A percentile compares a stretch with the other conserved stretches of the same genome.
These are phyloP conservation scores for Peromyscus maniculatus DNA, from an alignment of 2,113 vertebrate genomes.

Conservation along the genomic window DNA sequence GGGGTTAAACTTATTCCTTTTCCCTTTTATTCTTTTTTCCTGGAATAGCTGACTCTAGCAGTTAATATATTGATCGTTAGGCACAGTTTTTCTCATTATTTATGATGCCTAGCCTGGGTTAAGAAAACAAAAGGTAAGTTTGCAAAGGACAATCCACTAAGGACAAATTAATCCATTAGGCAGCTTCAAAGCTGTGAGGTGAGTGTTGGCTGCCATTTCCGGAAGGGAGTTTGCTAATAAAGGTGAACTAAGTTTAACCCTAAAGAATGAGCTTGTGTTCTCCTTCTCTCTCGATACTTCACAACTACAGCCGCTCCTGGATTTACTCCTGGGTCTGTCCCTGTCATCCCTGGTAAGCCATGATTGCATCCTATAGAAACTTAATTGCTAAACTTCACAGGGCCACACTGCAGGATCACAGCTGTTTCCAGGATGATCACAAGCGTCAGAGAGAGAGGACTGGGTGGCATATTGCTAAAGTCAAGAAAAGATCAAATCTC, in stretches of 20 bases:
- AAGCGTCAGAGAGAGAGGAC: background rate
- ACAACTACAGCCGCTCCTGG: background rate
- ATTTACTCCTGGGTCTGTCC: background rate
- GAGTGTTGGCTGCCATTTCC: background rate
- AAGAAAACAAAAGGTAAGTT: conserved; percentile 15
- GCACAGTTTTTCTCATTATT: background rate
- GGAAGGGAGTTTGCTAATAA: background rate
- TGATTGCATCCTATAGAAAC: background rate
- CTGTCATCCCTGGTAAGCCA: background rate
- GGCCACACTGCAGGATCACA: background rate
- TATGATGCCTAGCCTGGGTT: background rate
- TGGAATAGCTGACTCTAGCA: background rate
- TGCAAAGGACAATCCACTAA: background rate
- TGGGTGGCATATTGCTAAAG: background rate
- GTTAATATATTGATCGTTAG: background rate
- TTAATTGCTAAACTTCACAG: background rate
- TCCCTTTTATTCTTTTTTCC: background rate
- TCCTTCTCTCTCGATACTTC: background rate
- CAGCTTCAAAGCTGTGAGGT: background rate
- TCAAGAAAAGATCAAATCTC: background rate
- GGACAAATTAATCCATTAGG: background rate
- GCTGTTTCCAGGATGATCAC: background rate
- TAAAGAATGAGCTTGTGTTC: background rate
- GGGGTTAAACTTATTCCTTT: background rate
- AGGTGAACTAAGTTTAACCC: background rate